Percentiles rank a stretch among this genome's conserved stretches.
phyloP scores from a whole-genome alignment of 2,113 vertebrate species.

The Poecilia latipinna region DNA sequence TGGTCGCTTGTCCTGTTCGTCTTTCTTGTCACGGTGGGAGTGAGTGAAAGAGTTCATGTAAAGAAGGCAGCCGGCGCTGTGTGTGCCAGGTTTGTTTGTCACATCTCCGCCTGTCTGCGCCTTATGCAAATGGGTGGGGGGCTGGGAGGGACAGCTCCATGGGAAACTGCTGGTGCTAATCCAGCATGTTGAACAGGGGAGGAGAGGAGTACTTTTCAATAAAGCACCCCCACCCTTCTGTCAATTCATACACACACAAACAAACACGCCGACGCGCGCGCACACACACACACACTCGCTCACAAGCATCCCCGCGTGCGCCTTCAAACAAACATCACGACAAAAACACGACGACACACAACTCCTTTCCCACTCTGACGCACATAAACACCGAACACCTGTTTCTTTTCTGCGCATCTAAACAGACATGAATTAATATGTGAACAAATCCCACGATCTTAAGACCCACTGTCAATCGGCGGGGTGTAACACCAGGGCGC shows the following conservation, averaged over 20 bases:
- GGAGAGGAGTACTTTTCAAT: slow-evolving; percentile 80
- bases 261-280: slow-evolving; percentile 30
- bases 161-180: slow-evolving; percentile 85
- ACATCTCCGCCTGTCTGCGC: slow-evolving; percentile 80
- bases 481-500: slow-evolving; percentile 69
- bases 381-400: slow-evolving; percentile 79
- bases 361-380: slow-evolving; percentile 49
- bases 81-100: slow-evolving; percentile 82
- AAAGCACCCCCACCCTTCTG: slow-evolving; percentile 63
- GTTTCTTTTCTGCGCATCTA: slow-evolving; percentile 76
- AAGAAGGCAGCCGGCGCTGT: slow-evolving; percentile 71
- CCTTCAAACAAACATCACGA: slow-evolving; percentile 50
- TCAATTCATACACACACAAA: slow-evolving; percentile 66
- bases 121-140: slow-evolving; percentile 78
- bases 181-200: slow-evolving; percentile 82
- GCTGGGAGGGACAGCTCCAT: slow-evolving; percentile 72
- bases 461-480: slow-evolving; percentile 68
- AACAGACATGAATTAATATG: slow-evolving; percentile 75
- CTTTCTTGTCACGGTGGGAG: slow-evolving; percentile 38
- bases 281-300: slow-evolving; percentile 33
- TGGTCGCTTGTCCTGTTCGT: slow-evolving; percentile 10
- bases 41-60: slow-evolving; percentile 61
- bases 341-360: slow-evolving; percentile 49
- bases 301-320: slow-evolving; percentile 45
- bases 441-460: slow-evolving; percentile 79